A percentile compares a stretch with the other conserved stretches of the same genome.
These are phyloP conservation scores for Pecten maximus DNA, from an alignment of 2,888 invertebrate species.

Conservation along the genomic window DNA sequence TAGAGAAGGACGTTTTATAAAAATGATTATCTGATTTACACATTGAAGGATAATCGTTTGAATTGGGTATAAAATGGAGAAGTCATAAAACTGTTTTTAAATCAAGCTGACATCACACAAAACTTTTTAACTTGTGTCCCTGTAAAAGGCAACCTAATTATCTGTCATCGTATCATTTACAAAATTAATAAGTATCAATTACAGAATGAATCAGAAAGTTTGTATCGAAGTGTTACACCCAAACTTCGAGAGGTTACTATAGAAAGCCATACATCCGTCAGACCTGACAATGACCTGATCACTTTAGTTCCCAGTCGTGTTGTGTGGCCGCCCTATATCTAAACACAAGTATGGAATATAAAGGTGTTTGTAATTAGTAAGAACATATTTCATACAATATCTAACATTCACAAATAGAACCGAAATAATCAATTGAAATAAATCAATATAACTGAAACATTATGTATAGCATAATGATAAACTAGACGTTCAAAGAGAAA, in stretches of 20 bases:
- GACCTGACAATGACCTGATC: not conserved
- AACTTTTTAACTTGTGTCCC: not conserved
- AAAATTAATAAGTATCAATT: not conserved
- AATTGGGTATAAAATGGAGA: too few species aligned
- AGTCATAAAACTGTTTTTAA: not conserved
- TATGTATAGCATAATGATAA: too few species aligned
- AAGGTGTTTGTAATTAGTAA: not conserved
- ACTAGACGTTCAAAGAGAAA: too few species aligned
- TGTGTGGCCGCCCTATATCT: not conserved
- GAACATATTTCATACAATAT: not conserved
- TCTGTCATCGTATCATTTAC: not conserved
- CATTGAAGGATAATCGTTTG: too few species aligned
- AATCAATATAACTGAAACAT: not conserved
- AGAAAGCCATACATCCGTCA: not conserved
- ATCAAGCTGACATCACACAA: not conserved
- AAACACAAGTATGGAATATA: not conserved
- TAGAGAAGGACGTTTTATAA: too few species aligned
- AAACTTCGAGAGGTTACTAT: not conserved
- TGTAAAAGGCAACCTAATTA: not conserved
- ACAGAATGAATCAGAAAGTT: not conserved
- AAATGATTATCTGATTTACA: too few species aligned
- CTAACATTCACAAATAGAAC: not conserved
- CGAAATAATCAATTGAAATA: not conserved
- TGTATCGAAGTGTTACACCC: conserved; percentile 35
- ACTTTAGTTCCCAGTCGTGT: not conserved